phyloP scores from a whole-genome alignment of 2,888 invertebrate species.

The Ichneumoninae sp. region DNA sequence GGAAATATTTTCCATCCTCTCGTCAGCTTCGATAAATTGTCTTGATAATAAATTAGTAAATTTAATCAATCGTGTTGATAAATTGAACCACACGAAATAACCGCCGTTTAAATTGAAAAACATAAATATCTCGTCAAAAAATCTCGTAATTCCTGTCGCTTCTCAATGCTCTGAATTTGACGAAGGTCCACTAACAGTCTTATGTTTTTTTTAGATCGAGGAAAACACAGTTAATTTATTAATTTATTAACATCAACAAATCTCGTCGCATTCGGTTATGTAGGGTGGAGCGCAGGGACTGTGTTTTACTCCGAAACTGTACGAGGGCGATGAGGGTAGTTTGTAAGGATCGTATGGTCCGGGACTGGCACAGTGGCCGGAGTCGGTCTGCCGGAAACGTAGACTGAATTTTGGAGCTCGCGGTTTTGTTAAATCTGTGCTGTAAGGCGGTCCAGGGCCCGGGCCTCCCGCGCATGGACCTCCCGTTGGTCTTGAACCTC shows the following conservation, averaged over 20 bases:
- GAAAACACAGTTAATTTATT: not conserved
- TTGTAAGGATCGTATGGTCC: conserved; percentile 86
- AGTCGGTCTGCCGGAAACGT: conserved; percentile 82
- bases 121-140: conserved; percentile 63
- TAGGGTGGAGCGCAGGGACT: conserved; percentile 86
- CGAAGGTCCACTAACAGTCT: conserved; percentile 61
- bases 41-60: conserved; percentile 3
- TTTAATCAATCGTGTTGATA: conserved; percentile 44
- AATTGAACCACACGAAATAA: conserved; percentile 49
- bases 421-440: conserved; percentile 64
- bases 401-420: conserved; percentile 85
- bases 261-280: conserved; percentile 82
- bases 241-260: conserved; percentile 69
- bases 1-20: conserved; percentile 75
- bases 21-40: conserved; percentile 11
- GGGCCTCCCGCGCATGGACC: conserved; percentile 62
- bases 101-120: conserved; percentile 51
- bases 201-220: conserved; percentile 39
- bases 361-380: conserved; percentile 84
- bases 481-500: conserved; percentile 42
- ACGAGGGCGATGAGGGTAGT: conserved; percentile 85
- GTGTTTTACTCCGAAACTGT: conserved; percentile 87
- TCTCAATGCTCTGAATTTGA: conserved; percentile 69
- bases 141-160: conserved; percentile 54
- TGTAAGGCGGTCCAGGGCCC: conserved; percentile 64